Base-by-base conservation (phyloP, 2,888 invertebrate genomes). In the Diaperis boleti region DNA sequence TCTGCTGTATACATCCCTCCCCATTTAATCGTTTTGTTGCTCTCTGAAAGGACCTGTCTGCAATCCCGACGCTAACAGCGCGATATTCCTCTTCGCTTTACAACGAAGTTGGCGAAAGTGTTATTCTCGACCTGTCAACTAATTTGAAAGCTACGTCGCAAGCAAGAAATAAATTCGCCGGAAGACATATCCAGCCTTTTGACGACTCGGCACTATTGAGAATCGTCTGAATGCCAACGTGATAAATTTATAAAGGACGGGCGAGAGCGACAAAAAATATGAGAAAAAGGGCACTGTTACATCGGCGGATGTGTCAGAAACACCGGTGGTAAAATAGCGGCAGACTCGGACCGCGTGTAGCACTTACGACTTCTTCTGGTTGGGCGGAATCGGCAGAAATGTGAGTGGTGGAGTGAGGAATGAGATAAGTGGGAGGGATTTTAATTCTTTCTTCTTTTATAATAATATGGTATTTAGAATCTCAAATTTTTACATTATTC, bases 161-260 rank as follows among this genome's bases (percentile, higher is more conserved):
- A 26, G 26, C 26, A 20, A n/a, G 8, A 39, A 39, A 39, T 39
- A 15, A 15, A 3, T 17, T 5, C 13, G 39, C 2, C 7, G n/a
- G 39, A 39, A 39, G 13, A 39, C 15, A 39, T 18, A 15, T 39
- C 18, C 5, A 5, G 8, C 3, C n/a, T 11, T 18, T 42, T 42
- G 18, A 18, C 39, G 17, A 39, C 2, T 39, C 39, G 14, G 35
- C 49, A 49, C 17, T 49, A 49, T 29, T 45, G 45, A 29, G 10
- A 45, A 45, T 45, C 15, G 20, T 20, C 20, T n/a, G 47, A 15
- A 31, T 29, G 49, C 49, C 35, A 49, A 49, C 49, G 49, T 49
- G 49, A 49, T 49, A 49, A 49, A 49, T 49, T 49, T 49, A 49
- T 49, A 49, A 49, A 31, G 10, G 49, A 33, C 33, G 35, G 22